Base-by-base conservation (phyloP, 2,888 invertebrate genomes). In the Dichetophora obliterata region DNA sequence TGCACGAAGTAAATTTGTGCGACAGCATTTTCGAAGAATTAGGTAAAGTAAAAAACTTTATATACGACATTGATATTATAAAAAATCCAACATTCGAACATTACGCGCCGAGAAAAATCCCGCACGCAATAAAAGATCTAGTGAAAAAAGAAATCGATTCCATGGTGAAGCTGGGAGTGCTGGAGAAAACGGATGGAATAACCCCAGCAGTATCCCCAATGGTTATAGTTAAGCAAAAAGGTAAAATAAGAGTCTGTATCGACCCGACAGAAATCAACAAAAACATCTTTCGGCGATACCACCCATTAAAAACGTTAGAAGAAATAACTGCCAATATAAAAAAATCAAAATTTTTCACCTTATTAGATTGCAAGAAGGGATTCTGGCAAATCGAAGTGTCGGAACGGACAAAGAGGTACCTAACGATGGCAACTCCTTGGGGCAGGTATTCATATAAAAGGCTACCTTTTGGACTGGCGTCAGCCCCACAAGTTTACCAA, bases 401-500 rank as follows among this genome's bases (percentile, higher is more conserved):
- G 11, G 59, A 83, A 37, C 77, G 80, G 57, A 82, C 82, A 24
- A 52, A 78, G 19, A 75, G 78, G 75, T 78, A 80, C 50, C 74
- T 82, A 14, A 79, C 81, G 48, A 81, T 82, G 76, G 71, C 80
- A 11, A 82, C 80, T 1, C 78, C 80, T 19, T 80, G 80, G 80
- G 81, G 82, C 34, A 65, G 81, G 70, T 83, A 81, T 52, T 80
- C 76, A 5, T 83, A 74, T 37, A 70, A 63, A 27, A 31, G 81
- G n/a, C 22, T 80, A 34, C 79, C 80, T 50, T 81, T 80, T 75
- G 80, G 79, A 19, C 63, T 81, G 43, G 76, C 79, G 54, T 79
- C 79, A 31, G 80, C 79, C 5, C 77, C 79, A 81, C 86, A 86
- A 84, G 83, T 5, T 31, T 31, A 31, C 31, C 31, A 31, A 31